Evolutionary conservation across 2,113 vertebrate genomes (phyloP), one percentile per base, ranked within the genome.

Genomic region (Jacana jacana): DNA sequence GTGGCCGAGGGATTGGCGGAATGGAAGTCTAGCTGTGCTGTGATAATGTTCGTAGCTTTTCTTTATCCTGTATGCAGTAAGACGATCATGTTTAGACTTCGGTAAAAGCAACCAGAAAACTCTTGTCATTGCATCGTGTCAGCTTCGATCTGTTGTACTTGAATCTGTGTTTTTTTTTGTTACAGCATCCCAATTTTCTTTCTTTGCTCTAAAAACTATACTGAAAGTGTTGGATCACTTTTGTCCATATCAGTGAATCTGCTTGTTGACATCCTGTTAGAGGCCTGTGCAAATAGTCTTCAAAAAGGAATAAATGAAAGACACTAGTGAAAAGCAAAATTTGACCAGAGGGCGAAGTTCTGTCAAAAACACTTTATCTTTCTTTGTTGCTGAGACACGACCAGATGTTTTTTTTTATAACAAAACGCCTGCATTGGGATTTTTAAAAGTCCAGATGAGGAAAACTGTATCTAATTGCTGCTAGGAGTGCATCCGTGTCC

Each of bases 331-430:
- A 92, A 94, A 92, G 66, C 8, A 2, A 94, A 85, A 71, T 88
- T 95, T 95, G 93, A 95, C 90, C 88, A 91, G 89, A 92, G 86
- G 84, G 92, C 79, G 69, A 89, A 91, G 76, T 89, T 96, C 92
- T 95, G 93, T 95, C 96, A 93, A 85, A 94, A 95, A 5, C 91
- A 94, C 93, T 96, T 94, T 92, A 95, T 94, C 92, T 95, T 94
- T 81, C 95, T 91, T 96, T 97, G 82, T 96, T 93, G 81, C 73
- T 66, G 88, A 95, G 91, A 89, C 82, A 78, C 0, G 51, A 48
- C 81, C 94, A 97, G 91, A 96, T 95, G 95, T 87, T 96, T 97
- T 86, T 97, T 86, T 95, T 96, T 92, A 97, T 96, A 84, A 87
- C 16, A 7, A 93, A 91, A 89, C 79, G 69, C 73, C 61, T 91